phyloP scores from a whole-genome alignment of 1,140 invertebrate species.

The Scaptomyza hsui region DNA sequence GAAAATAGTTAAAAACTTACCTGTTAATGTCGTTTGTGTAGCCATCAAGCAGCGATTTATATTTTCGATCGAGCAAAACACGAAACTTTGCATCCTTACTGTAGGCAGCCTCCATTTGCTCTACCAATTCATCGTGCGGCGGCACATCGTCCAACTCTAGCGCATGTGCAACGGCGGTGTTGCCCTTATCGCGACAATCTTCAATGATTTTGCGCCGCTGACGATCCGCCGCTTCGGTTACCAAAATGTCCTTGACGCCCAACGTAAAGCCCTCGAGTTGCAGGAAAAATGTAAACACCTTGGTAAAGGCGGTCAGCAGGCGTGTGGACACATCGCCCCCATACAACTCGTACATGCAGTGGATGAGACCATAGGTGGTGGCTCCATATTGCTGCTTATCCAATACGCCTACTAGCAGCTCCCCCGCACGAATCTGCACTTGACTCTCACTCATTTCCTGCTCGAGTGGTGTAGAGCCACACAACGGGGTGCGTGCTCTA shows the following conservation, averaged over 20 bases:
- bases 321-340: conserved; percentile 92
- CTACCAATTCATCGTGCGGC: conserved; percentile 86
- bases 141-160: conserved; percentile 87
- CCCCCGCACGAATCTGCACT: conserved; percentile 95
- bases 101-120: conserved; percentile 89
- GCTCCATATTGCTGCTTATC: conserved; percentile 99
- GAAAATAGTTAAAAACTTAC: conserved; percentile 75
- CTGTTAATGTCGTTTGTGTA: conserved; percentile 96
- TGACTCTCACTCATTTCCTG: conserved; percentile 93
- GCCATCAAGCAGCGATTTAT: conserved; percentile 92
- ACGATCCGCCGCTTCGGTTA: conserved; percentile 89
- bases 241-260: conserved; percentile 97
- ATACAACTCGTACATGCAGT: conserved; percentile 97
- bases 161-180: conserved; percentile 88
- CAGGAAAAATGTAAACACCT: conserved; percentile 95
- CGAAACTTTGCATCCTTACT: conserved; percentile 91
- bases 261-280: conserved; percentile 97
- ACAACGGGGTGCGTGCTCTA: conserved; percentile 86
- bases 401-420: conserved; percentile 96
- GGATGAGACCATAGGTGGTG: conserved; percentile 96
- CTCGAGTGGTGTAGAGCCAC: conserved; percentile 86
- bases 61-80: conserved; percentile 91
- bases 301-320: conserved; percentile 94
- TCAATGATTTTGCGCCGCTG: conserved; percentile 90
- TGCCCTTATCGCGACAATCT: conserved; percentile 86